Evolutionary conservation across 2,113 vertebrate species (phyloP), one percentile per base, ranked within the genome.

Genomic region (Calidris pugnax): DNA sequence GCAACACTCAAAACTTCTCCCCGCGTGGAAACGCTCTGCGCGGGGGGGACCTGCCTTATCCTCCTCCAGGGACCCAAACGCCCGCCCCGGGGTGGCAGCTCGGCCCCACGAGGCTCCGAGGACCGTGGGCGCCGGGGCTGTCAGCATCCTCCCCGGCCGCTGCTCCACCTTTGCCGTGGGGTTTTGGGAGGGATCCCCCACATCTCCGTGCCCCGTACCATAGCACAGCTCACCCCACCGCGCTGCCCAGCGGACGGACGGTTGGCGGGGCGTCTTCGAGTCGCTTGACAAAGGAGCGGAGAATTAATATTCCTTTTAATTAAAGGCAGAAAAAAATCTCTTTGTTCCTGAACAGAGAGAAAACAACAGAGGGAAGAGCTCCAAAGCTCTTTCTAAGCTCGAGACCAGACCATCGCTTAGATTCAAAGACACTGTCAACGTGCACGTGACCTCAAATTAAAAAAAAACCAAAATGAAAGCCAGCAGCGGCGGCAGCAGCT

Each of bases 301-400:
- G 93, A 84, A 95, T 92, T 88, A 94, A 93, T 90, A 95, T 86
- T 96, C 93, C 93, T 92, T 95, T 95, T 86, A 91, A 94, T 96
- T 94, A 96, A 94, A 94, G 92, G 96, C 90, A 93, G 90, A 79
- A 92, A 79, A 92, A 82, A 85, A 90, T 56, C 91, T 78, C 96
- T 97, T 97, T 97, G 97, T 97, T 96, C 93, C 92, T 75, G 92
- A 95, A 78, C 85, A 72, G 95, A 87, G 81, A 62, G 92, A 94
- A 96, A 73, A 96, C 93, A 95, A 96, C 87, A 94, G 96, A 96
- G 91, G 87, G 93, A 95, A 93, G 93, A 93, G 97, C 96, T 94
- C 86, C 47, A 84, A 84, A 90, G 93, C 96, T 93, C 93, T 56
- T 96, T 81, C 92, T 72, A 74, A 95, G 88, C 90, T 47, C 53